Evolutionary conservation across 2,113 vertebrate species (phyloP).

Genomic region (Prunella fulvescens): DNA sequence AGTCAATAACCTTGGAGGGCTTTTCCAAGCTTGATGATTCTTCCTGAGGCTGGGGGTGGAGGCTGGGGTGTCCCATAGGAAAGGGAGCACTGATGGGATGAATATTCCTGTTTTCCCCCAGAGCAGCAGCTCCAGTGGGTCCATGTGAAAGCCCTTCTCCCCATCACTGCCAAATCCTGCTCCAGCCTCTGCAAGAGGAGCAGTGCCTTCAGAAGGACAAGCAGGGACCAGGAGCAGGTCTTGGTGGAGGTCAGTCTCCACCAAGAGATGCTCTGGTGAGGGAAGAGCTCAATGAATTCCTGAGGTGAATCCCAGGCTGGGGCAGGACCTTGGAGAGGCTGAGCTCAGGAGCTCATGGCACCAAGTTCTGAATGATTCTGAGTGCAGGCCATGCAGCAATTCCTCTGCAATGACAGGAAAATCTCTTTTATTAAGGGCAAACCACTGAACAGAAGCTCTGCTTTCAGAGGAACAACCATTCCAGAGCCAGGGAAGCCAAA

Average conservation of each 20-base stretch:
- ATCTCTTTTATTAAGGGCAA: constrained; percentile 3
- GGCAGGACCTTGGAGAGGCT: not conserved
- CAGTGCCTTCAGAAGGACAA: accelerated
- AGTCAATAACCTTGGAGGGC: accelerated
- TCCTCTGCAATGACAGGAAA: constrained; percentile 11
- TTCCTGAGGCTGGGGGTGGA: not conserved
- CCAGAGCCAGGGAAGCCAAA: not conserved
- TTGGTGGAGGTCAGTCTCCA: not conserved
- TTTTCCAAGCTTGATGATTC: not conserved
- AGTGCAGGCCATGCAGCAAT: not conserved
- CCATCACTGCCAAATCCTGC: not conserved
- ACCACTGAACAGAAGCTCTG: constrained; percentile 15
- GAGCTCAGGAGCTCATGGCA: not conserved
- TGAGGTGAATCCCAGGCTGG: not conserved
- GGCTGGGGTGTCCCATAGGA: not conserved
- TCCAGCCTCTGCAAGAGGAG: not conserved
- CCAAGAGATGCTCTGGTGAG: not conserved
- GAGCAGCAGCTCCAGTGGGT: not conserved
- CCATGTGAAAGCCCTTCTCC: not conserved
- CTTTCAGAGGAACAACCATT: not conserved
- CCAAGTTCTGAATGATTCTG: not conserved
- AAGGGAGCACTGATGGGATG: not conserved
- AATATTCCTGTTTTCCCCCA: not conserved
- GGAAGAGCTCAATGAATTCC: not conserved
- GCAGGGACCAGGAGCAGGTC: not conserved